Base-by-base conservation (phyloP, 2,113 vertebrate genomes). In the Oxyruncus cristatus region DNA sequence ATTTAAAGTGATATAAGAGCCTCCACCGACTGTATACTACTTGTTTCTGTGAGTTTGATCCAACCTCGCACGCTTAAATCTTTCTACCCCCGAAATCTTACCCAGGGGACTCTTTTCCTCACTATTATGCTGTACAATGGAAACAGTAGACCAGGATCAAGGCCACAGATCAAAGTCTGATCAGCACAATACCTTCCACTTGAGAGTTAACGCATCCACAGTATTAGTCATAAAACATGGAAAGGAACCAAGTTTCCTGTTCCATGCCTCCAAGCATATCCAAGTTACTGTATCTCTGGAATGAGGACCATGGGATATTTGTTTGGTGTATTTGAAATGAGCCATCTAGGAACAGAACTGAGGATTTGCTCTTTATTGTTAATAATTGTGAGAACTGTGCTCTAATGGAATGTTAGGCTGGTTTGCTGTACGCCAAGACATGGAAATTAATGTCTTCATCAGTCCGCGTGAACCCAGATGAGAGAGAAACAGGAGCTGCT, bases 71-170 rank as follows among this genome's bases (percentile, higher is more conserved):
- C 35, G 3, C 63, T 77, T 73, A 35, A 74, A 59, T 83, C 50
- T 67, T 88, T 82, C 87, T 87, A 63, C 50, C 70, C 50, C n/a
- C 12, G 11, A 30, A 47, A 89, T 92, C 80, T 83, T 74, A 52
- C 71, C 35, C 50, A 1, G 9, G 67, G 30, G 67, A 32, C 46
- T 62, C 58, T 73, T 80, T 76, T 8, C 33, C 20, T 47, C 44
- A 41, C 44, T 70, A 28, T 80, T 70, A 41, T 5, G n/a, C 42
- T 71, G 35, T 77, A 33, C 30, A 4, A 5, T 85, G 82, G 71
- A 83, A 94, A 53, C 49, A 53, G 85, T 18, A 70, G 55, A 33
- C 37, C 39, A 53, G 74, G 56, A 79, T 87, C 56, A 67, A 85
- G 58, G 70, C 77, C 84, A 56, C 65, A 52, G 76, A 82, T 75